Evolutionary conservation across 1,140 invertebrate genomes (phyloP), one percentile per base, ranked within the genome.

Genomic region (Trichogramma pretiosum): DNA sequence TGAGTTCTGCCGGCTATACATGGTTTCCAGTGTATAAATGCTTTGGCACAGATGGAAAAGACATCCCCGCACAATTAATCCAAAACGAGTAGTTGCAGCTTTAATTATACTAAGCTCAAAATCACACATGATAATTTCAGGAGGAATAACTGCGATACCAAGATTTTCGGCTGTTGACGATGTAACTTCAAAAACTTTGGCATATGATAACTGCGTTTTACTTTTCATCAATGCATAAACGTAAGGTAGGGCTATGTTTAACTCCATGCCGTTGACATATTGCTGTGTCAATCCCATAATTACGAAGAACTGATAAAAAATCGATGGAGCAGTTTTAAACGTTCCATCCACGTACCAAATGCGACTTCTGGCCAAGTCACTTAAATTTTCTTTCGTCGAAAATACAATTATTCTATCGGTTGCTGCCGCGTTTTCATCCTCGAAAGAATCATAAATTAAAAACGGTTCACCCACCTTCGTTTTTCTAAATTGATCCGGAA

Each of bases 221-320:
- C 33, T 48, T 48, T 19, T 3, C 36, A 41, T 32, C 11, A 48
- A 34, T 33, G 37, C 37, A n/a, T 48, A 38, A 33, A 34, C 37
- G 3, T 23, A 5, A 9, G 37, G 46, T 14, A 48, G 8, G 1
- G 36, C 26, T 4, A 48, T 2, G 39, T 32, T 40, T 11, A 16
- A 33, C 32, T 33, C 36, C 22, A n/a, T 21, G 23, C 28, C 36
- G 16, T 33, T 32, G 7, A 22, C 14, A 14, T 23, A 19, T 40
- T 48, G 46, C 1, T 23, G 2, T 11, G 24, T 32, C 23, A 26
- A 8, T 21, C 34, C 41, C 3, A 50, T 40, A 38, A 50, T 16
- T 21, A 42, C 24, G 33, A 45, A 50, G 11, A 49, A 19, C 32
- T 49, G 47, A 11, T 43, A 49, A 19, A 50, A 50, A 21, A 50